phyloP scores from a whole-genome alignment of 2,888 invertebrate species.

The Cyclophora punctaria region DNA sequence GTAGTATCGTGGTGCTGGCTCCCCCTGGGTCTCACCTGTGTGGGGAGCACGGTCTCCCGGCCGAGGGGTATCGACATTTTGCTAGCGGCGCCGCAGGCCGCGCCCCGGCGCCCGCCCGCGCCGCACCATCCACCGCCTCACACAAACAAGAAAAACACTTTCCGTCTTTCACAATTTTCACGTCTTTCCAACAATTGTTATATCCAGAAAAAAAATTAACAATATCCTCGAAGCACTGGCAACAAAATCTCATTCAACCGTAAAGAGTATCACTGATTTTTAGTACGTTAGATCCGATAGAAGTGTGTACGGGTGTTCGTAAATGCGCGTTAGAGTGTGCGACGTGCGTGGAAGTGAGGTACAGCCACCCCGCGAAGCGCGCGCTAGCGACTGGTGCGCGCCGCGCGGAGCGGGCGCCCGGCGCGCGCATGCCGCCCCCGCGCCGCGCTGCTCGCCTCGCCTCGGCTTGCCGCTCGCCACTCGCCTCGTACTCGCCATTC shows the following conservation, averaged over 20 bases:
- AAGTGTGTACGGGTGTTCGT: slow-evolving; percentile 28
- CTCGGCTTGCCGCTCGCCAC: slow-evolving; percentile 16
- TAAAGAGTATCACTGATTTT: slow-evolving; percentile 10
- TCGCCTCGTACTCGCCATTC: slow-evolving; percentile 26
- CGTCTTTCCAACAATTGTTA: slow-evolving; percentile 17
- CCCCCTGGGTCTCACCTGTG: slow-evolving; percentile 42
- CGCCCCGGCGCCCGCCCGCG: slow-evolving; percentile 70
- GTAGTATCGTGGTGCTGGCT: background rate
- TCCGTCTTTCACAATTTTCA: slow-evolving; percentile 44
- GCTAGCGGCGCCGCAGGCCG: slow-evolving; percentile 72
- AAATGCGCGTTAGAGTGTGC: slow-evolving; percentile 33
- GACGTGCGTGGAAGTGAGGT: slow-evolving; percentile 26
- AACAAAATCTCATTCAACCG: slow-evolving; percentile 29
- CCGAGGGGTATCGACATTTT: slow-evolving; percentile 74
- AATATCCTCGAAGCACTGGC: slow-evolving; percentile 32
- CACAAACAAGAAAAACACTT: slow-evolving; percentile 66
- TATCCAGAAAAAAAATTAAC: background rate
- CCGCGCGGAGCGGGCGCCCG: slow-evolving; percentile 34
- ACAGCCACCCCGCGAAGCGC: slow-evolving; percentile 48
- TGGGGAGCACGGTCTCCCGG: slow-evolving; percentile 69
- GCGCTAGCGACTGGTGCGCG: slow-evolving; percentile 56
- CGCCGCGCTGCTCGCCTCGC: slow-evolving; percentile 35
- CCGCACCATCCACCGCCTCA: slow-evolving; percentile 64
- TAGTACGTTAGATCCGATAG: no score
- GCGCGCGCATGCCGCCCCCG: slow-evolving; percentile 33